A percentile compares a stretch with the other conserved stretches of the same genome.
These are phyloP conservation scores for Cyanoderma ruficeps DNA, from an alignment of 2,113 vertebrate genomes.

Conservation along the genomic window DNA sequence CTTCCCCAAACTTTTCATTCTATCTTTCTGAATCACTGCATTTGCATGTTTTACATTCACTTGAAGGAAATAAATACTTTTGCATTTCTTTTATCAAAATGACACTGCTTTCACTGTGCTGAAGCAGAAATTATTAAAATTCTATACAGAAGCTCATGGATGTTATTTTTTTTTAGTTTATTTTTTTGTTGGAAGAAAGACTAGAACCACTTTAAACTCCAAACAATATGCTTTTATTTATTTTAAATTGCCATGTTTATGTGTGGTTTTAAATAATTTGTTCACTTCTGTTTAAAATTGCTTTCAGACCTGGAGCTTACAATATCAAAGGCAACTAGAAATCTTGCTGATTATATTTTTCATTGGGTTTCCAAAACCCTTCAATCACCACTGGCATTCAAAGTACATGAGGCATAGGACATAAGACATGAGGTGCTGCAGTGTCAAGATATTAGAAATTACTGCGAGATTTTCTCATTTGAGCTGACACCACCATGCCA, in stretches of 20 bases:
- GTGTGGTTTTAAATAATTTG: not conserved
- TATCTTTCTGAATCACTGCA: not conserved
- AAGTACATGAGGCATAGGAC: not conserved
- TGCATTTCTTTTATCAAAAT: constrained; percentile 52
- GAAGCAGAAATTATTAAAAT: constrained; percentile 48
- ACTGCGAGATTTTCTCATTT: constrained; percentile 22
- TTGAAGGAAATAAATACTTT: constrained; percentile 35
- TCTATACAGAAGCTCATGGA: not conserved
- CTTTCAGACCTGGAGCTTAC: not conserved
- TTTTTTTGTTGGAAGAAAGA: not conserved
- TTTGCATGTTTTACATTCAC: constrained; percentile 61
- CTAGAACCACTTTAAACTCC: not conserved
- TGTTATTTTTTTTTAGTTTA: not conserved
- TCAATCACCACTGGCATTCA: constrained; percentile 23
- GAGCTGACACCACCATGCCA: not conserved
- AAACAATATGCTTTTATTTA: not conserved
- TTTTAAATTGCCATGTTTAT: not conserved
- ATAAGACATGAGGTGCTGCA: not conserved
- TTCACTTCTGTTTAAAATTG: not conserved
- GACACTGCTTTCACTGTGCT: constrained; percentile 26
- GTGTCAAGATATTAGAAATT: constrained; percentile 28
- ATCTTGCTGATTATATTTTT: not conserved
- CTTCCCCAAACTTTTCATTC: not conserved
- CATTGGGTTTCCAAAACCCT: not conserved
- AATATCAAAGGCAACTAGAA: not conserved